phyloP scores from a whole-genome alignment of 1,140 invertebrate genomes.

The Lepidostoma basale region DNA sequence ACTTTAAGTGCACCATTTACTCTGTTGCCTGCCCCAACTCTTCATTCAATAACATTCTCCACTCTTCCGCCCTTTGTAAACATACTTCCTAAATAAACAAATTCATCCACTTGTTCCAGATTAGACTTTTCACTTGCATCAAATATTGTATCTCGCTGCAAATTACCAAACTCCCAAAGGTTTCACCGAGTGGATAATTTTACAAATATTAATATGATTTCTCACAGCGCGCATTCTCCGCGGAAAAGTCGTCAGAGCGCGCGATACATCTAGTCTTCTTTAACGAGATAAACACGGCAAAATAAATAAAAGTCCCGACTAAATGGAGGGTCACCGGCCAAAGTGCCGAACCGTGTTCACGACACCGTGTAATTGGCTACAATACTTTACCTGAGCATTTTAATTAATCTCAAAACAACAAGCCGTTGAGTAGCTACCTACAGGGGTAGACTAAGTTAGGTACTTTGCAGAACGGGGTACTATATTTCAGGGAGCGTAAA shows the following conservation, averaged over 20 bases:
- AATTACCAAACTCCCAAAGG: too few species aligned
- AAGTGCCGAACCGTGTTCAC: conserved; percentile 46
- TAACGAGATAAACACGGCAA: conserved; percentile 24
- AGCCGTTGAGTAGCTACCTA: neutral
- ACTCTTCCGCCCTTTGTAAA: too few species aligned
- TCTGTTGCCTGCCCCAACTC: too few species aligned
- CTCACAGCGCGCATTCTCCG: neutral
- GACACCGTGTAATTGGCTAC: conserved; percentile 44
- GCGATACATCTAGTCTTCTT: conserved; percentile 8
- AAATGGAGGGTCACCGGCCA: neutral
- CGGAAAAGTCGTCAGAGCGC: neutral
- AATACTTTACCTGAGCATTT: conserved; percentile 46
- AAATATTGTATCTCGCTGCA: too few species aligned
- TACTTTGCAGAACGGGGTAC: neutral
- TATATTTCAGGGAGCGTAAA: too few species aligned
- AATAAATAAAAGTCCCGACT: conserved; percentile 16
- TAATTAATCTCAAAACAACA: conserved; percentile 41
- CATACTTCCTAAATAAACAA: too few species aligned
- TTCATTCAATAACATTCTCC: too few species aligned
- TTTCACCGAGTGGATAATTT: neutral
- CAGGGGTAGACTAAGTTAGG: neutral
- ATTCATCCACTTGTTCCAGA: too few species aligned
- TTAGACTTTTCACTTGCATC: too few species aligned
- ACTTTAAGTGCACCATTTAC: too few species aligned
- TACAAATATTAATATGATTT: neutral